A percentile compares a stretch with the other conserved stretches of the same genome.
Conservation (phyloP, 2,888 invertebrate species). For the Macrophya alboannulata region DNA sequence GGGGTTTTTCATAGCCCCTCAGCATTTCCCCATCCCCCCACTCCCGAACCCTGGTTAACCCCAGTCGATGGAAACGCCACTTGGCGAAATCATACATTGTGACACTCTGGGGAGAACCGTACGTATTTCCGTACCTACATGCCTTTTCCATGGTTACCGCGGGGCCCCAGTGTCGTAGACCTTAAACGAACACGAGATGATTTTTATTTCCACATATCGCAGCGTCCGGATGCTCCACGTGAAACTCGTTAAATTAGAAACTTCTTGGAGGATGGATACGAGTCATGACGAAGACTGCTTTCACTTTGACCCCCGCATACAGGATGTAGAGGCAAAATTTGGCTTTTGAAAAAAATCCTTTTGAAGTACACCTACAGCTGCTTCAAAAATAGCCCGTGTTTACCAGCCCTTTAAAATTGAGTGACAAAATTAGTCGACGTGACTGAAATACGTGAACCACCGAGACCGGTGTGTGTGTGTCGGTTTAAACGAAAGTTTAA, state of each 20-base stretch:
- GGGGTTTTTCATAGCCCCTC: neutral
- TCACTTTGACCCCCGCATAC: neutral
- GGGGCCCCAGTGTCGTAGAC: neutral
- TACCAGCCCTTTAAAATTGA: neutral
- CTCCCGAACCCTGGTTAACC: neutral
- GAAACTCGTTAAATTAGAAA: conserved; percentile 40
- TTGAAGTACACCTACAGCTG: neutral
- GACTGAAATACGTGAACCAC: neutral
- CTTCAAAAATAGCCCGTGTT: neutral
- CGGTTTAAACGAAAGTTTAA: conserved; percentile 32
- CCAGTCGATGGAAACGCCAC: conserved; percentile 32
- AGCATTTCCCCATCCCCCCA: neutral
- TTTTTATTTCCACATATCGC: neutral
- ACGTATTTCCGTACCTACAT: neutral
- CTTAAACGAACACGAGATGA: conserved; percentile 11
- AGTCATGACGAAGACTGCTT: neutral
- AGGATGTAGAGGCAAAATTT: too few species aligned
- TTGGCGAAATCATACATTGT: conserved; percentile 44
- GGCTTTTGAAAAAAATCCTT: neutral
- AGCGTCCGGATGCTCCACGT: neutral
- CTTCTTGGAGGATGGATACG: too few species aligned
- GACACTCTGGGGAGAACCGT: conserved; percentile 14
- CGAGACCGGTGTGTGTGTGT: neutral
- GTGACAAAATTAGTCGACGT: neutral
- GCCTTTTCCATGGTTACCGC: conserved; percentile 29